Base-by-base conservation (phyloP, 2,888 invertebrate species). In the Nomada fabriciana region DNA sequence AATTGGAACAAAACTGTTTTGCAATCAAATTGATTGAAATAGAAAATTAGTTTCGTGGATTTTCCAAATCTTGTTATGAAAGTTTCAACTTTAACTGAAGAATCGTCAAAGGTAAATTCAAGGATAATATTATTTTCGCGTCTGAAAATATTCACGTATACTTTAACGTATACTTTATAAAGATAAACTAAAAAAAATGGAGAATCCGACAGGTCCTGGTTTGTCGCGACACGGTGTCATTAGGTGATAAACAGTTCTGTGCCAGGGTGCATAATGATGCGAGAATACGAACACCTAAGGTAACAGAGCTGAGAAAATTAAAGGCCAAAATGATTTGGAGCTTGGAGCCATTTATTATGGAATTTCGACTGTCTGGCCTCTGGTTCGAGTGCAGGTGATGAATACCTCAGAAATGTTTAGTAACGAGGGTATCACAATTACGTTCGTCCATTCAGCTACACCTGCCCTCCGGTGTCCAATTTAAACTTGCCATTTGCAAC, bases 381-480 rank as follows among this genome's bases (percentile, higher is more conserved):
- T 11, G 72, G 69, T 70, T 81, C 80, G 80, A 75, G 72, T 52
- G 76, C 82, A 82, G 82, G 76, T 83, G 82, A 83, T 71, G 78
- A 57, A 73, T 52, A 76, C 65, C 76, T 65, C 57, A 61, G 75
- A 57, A 64, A 86, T 67, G 80, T 86, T 86, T 78, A 83, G 78
- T 86, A 80, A 83, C 70, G 86, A 80, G 75, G 72, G 67, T 76
- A 72, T 80, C 84, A 77, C 83, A 87, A 86, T 87, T 82, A 78
- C 76, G 47, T 68, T 69, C 47, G 59, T 65, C 59, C 70, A 52
- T 74, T 80, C 74, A 42, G 61, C 20, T 57, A 50, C 81, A 80
- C 64, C 82, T 80, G 81, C 75, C 68, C 64, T 29, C 23, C 47
- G 68, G 65, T 72, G 65, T 57, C 67, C 80, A 72, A 75, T 85